A percentile compares a stretch with the other conserved stretches of the same genome.
These are phyloP conservation scores for Ia io DNA, from an alignment of 2,113 vertebrate species.

Conservation along the genomic window DNA sequence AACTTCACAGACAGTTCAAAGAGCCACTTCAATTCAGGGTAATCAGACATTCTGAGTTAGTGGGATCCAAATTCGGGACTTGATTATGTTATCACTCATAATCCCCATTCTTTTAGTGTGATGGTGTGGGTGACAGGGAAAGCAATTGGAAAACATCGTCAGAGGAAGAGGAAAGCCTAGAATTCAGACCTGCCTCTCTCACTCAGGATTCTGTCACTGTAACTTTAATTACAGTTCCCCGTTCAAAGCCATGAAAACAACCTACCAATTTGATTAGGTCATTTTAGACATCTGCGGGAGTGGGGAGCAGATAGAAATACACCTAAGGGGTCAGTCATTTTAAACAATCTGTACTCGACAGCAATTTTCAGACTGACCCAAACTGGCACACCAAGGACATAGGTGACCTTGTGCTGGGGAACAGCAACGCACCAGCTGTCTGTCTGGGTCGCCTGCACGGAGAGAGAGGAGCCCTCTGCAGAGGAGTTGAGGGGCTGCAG, in stretches of 20 bases:
- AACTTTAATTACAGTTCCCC: constrained; percentile 6
- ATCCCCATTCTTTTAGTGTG: background rate
- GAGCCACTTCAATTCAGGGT: background rate
- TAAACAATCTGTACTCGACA: constrained; percentile 69
- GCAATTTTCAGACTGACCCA: constrained; percentile 62
- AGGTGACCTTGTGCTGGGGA: background rate
- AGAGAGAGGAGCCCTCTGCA: constrained; percentile 6
- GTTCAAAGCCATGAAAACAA: constrained; percentile 29
- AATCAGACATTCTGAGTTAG: background rate
- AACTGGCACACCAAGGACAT: constrained; percentile 45
- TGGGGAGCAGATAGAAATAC: background rate
- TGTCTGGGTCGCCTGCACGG: fast-evolving
- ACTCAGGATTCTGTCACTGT: background rate
- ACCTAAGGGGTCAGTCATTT: constrained; percentile 37
- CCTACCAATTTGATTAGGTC: background rate
- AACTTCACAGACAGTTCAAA: background rate
- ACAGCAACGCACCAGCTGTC: fast-evolving
- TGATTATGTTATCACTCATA: background rate
- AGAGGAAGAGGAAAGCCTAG: background rate
- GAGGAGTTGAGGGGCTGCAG: background rate
- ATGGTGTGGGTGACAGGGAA: background rate
- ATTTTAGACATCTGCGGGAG: background rate
- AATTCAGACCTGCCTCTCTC: background rate
- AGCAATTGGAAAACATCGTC: background rate
- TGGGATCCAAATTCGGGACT: background rate